phyloP scores from a whole-genome alignment of 2,113 vertebrate genomes.

The Nothoprocta pentlandii region DNA sequence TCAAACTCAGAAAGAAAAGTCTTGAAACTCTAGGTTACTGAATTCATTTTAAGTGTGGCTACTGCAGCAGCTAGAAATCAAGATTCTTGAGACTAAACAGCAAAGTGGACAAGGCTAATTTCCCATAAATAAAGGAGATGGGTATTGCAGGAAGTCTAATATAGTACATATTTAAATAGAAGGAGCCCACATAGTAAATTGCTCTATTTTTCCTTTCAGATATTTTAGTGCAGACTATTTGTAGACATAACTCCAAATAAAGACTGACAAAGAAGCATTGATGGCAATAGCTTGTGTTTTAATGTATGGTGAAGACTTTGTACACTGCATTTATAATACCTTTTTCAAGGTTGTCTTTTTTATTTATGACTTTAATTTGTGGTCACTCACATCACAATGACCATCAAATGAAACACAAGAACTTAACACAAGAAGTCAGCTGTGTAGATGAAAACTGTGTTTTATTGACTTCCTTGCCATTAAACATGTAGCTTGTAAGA shows the following conservation, averaged over 20 bases:
- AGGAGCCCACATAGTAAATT: background rate
- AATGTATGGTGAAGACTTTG: background rate
- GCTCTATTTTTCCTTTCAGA: background rate
- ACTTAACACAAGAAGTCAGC: background rate
- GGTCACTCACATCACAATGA: slow-evolving; percentile 1
- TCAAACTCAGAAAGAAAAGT: background rate
- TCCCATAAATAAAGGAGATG: background rate
- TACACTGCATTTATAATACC: background rate
- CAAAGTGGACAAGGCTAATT: background rate
- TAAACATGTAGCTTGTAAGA: background rate
- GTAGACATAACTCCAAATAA: slow-evolving; percentile 6
- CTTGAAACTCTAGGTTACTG: background rate
- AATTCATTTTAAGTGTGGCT: background rate
- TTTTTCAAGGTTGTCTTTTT: background rate
- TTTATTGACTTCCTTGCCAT: background rate
- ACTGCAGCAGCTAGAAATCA: background rate
- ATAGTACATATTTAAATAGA: background rate
- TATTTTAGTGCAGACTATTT: slow-evolving; percentile 22
- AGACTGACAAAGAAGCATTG: slow-evolving; percentile 27
- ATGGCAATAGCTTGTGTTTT: background rate
- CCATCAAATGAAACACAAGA: slow-evolving; percentile 7
- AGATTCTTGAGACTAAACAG: background rate
- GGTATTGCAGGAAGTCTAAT: background rate
- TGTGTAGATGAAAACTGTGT: background rate
- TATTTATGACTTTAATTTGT: background rate